Base-by-base conservation (phyloP, 2,888 invertebrate genomes). In the Lymantria monacha region DNA sequence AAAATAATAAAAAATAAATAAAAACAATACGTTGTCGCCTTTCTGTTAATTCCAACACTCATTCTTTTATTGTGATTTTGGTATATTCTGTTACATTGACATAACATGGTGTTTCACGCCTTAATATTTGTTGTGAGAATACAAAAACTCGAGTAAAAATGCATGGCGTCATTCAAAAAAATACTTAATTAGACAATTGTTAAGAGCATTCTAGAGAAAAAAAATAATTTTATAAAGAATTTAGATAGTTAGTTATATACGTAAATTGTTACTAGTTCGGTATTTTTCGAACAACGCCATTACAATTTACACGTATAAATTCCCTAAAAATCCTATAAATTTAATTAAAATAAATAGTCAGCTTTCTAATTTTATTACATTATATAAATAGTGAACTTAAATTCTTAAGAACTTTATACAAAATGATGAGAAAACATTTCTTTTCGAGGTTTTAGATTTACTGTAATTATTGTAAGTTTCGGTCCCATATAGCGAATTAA, bases 71-170 rank as follows among this genome's bases (percentile, higher is more conserved):
- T 91, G 83, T 82, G 82, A 83, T 87, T 87, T 89, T 85, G 83
- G 84, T 87, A 82, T 84, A 72, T 73, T 53, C 75, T 74, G 74
- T 83, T 85, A 89, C 83, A 89, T 80, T 79, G 68, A 79, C 72
- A 74, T 75, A 72, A 76, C 70, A 78, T 69, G 63, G 63, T 72
- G 72, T 76, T 77, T 76, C 22, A 74, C 76, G 75, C 71, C 84
- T 86, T 90, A 85, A 78, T 91, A 92, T 91, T 92, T 92, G 92
- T 91, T 92, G 92, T 92, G 92, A 92, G 92, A 91, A 82, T 83
- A 85, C 79, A 82, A 78, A 78, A 42, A 71, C 74, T 74, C 64
- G 59, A 66, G 57, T 61, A 61, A 63, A 64, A 75, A 63, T 71
- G 69, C 69, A 76, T 76, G 81, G 81, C 76, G 77, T 76, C 76